Percentiles rank a stretch among this genome's conserved stretches.
Evolutionary conservation across 2,113 vertebrate genomes (phyloP).

Genomic region (Dipodomys spectabilis): DNA sequence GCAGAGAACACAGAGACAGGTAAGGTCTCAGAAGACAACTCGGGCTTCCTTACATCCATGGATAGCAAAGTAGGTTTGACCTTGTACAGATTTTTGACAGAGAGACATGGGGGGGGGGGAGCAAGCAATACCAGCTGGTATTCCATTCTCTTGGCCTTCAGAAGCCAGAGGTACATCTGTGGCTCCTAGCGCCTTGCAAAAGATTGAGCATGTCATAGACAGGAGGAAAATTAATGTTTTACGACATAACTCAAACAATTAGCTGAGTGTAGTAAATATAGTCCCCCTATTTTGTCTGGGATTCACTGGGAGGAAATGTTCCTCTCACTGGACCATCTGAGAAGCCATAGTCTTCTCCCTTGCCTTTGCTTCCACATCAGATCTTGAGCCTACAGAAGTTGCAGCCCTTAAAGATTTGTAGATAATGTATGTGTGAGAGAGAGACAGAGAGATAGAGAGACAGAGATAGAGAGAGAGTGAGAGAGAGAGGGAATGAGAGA

Average conservation of each 20-base stretch:
- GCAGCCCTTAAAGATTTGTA: not conserved
- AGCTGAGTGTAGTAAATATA: not conserved
- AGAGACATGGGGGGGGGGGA: too few species aligned
- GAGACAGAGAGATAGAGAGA: too few species aligned
- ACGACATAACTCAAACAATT: not conserved
- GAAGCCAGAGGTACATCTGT: not conserved
- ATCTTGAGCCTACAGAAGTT: not conserved
- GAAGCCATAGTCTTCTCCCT: not conserved
- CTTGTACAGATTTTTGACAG: not conserved
- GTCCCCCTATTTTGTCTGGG: not conserved
- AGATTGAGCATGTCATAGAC: accelerated
- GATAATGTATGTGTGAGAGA: too few species aligned
- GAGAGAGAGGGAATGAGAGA: too few species aligned
- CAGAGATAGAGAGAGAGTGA: too few species aligned
- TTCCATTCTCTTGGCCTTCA: not conserved
- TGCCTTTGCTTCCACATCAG: not conserved
- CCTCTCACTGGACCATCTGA: not conserved
- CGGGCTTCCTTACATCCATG: accelerated
- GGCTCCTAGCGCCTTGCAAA: not conserved
- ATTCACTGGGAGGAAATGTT: not conserved
- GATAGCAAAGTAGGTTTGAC: not conserved
- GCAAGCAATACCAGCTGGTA: accelerated
- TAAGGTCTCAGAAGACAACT: too few species aligned
- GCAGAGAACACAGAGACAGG: not conserved
- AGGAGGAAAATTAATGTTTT: not conserved